Base-by-base conservation (phyloP, 1,140 invertebrate species). In the Pectinophora gossypiella region DNA sequence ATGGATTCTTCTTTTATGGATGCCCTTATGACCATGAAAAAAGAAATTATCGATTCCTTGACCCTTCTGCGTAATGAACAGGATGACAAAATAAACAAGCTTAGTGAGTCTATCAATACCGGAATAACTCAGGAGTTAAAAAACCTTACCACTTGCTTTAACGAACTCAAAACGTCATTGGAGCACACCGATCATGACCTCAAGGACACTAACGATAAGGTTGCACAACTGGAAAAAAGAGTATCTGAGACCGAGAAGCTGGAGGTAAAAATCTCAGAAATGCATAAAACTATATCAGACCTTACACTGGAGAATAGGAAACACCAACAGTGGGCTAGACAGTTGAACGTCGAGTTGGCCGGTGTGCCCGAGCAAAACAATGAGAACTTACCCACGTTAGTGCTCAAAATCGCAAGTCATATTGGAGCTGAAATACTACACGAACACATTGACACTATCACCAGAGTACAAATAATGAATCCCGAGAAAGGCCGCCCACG, bases 291-390 rank as follows among this genome's bases (percentile, higher is more conserved):
- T 27, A 27, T 27, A 27, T 27, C 23, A 27, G 5, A 27, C 12
- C 23, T 27, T 5, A 27, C 23, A 27, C 5, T 12, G 5, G 23
- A 27, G 23, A 27, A 27, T 12, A 27, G 12, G 5, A 5, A 12
- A 5, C 5, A 12, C 23, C 48, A 49, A 20, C 48, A 49, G 19
- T n/a, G 32, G 19, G 48, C 9, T 4, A 15, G 48, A 7, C 3
- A 23, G 18, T 19, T 32, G 3, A 49, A 38, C 18, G 5, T 49
- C 9, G 48, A 49, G 13, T 12, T 49, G 3, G 2, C 12, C 19
- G 48, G 48, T 19, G n/a, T 49, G 2, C 48, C 48, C 19, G 48
- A 49, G 18, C n/a, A n/a, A 12, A 18, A 36, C 13, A 36, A 38
- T 3, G 48, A 49, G 16, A 6, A 18, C 12, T n/a, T 21, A 13